Percentiles rank a stretch among this genome's conserved stretches.
Conservation (phyloP, 1,140 invertebrate species). For the Lordiphosa clarofinis region DNA sequence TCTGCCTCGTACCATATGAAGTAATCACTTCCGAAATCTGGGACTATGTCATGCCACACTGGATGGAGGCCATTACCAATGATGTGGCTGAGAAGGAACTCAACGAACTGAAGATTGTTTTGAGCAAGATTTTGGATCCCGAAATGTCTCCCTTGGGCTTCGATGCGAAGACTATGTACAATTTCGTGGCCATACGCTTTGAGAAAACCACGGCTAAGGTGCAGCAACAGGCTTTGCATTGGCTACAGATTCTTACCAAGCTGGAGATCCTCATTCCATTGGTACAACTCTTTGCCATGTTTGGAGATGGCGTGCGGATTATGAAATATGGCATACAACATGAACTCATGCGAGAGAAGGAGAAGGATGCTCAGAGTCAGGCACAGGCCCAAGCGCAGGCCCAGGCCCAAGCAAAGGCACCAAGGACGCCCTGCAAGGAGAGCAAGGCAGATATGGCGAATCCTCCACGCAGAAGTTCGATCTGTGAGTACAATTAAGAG, state of each 20-base stretch:
- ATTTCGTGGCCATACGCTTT: constrained; percentile 94
- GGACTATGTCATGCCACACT: constrained; percentile 98
- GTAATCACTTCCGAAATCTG: constrained; percentile 97
- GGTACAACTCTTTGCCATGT: constrained; percentile 92
- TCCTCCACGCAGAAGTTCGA: constrained; percentile 80
- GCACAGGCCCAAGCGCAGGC: constrained; percentile 6
- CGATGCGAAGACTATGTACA: constrained; percentile 95
- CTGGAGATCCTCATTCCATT: constrained; percentile 94
- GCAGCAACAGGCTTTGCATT: constrained; percentile 95
- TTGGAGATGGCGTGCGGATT: constrained; percentile 88
- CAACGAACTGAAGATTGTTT: constrained; percentile 92
- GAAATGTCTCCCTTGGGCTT: constrained; percentile 97
- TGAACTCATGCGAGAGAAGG: constrained; percentile 80
- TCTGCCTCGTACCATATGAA: constrained; percentile 98
- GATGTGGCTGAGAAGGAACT: constrained; percentile 96
- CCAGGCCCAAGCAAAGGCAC: constrained; percentile 64
- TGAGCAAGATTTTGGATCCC: constrained; percentile 98
- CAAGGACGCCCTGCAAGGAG: constrained; percentile 78
- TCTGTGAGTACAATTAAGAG: constrained; percentile 80
- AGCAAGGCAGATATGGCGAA: constrained; percentile 65
- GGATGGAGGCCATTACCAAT: constrained; percentile 98
- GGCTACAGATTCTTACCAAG: constrained; percentile 95
- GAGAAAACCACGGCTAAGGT: constrained; percentile 91
- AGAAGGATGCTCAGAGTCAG: constrained; percentile 43
- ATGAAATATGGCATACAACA: constrained; percentile 82